Evolutionary conservation across 2,888 invertebrate genomes (phyloP).

Genomic region (Philhelius pedissequus): DNA sequence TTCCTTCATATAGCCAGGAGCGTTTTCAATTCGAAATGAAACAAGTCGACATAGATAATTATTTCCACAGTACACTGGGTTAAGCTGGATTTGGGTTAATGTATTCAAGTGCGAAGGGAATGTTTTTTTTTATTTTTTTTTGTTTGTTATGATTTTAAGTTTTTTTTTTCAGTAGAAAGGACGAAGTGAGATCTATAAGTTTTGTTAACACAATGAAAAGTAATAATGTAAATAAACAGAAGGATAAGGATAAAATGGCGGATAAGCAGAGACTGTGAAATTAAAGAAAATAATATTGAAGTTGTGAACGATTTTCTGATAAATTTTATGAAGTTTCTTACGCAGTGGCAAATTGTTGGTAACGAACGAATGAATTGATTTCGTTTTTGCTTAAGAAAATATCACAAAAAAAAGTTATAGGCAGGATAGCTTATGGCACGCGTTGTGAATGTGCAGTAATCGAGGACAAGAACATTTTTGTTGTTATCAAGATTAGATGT

Average conservation of each 20-base stretch:
- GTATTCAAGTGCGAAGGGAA: slow-evolving; percentile 51
- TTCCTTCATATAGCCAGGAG: slow-evolving; percentile 20
- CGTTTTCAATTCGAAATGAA: slow-evolving; percentile 61
- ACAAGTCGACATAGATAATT: slow-evolving; percentile 54
- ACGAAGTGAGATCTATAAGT: not conserved
- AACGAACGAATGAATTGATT: too few relatives aligned
- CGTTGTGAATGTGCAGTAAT: too few relatives aligned
- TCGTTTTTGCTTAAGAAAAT: too few relatives aligned
- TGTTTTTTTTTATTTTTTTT: slow-evolving; percentile 3
- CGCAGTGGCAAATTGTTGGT: too few relatives aligned
- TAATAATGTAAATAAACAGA: slow-evolving; percentile 36
- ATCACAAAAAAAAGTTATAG: too few relatives aligned
- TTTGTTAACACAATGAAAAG: slow-evolving; percentile 15
- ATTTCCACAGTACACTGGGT: slow-evolving; percentile 37
- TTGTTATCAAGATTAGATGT: too few relatives aligned
- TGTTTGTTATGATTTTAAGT: not conserved
- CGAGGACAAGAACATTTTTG: too few relatives aligned
- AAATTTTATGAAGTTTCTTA: too few relatives aligned
- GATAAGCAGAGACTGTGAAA: too few relatives aligned
- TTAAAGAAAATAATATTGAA: too few relatives aligned
- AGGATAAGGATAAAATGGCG: not conserved
- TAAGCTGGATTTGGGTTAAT: slow-evolving; percentile 62
- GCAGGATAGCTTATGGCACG: too few relatives aligned
- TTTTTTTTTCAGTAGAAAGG: not conserved
- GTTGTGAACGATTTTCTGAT: too few relatives aligned